These are phyloP conservation scores for Mylabris sibirica DNA, from an alignment of 2,888 invertebrate species.

Conservation along the genomic window DNA sequence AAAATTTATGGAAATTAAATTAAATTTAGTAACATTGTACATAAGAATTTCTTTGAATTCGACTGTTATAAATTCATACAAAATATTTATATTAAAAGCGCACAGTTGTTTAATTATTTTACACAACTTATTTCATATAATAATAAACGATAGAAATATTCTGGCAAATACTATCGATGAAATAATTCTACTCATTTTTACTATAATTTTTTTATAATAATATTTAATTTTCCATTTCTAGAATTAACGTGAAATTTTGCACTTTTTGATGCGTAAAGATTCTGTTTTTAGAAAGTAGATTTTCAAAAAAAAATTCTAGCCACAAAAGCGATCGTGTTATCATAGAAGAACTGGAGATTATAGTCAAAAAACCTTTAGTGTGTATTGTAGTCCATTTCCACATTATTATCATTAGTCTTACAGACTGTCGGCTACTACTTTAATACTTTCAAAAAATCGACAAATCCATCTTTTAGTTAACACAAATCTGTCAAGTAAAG, in stretches of 20 bases:
- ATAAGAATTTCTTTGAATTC: conserved; percentile 8
- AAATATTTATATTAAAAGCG: conserved; percentile 9
- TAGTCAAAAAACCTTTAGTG: not conserved
- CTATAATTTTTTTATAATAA: not conserved
- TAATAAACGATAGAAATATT: conserved; percentile 1
- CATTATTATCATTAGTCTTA: not conserved
- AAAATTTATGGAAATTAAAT: not conserved
- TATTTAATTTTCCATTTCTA: not conserved
- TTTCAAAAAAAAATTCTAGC: not conserved
- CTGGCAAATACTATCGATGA: not conserved
- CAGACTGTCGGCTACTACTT: conserved; percentile 7
- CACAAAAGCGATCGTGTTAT: conserved; percentile 3
- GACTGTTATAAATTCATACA: not conserved
- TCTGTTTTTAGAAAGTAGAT: not conserved
- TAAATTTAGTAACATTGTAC: not conserved
- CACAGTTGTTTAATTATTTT: conserved; percentile 10
- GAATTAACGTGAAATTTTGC: not conserved
- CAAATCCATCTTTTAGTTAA: conserved; percentile 6
- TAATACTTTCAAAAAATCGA: not conserved
- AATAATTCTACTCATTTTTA: not conserved
- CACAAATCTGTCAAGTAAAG: conserved; percentile 6
- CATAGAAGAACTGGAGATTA: not conserved
- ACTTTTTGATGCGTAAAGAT: not conserved
- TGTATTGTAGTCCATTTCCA: not conserved
- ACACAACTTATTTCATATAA: not conserved